phyloP scores from a whole-genome alignment of 2,113 vertebrate genomes.

The Motacilla alba region DNA sequence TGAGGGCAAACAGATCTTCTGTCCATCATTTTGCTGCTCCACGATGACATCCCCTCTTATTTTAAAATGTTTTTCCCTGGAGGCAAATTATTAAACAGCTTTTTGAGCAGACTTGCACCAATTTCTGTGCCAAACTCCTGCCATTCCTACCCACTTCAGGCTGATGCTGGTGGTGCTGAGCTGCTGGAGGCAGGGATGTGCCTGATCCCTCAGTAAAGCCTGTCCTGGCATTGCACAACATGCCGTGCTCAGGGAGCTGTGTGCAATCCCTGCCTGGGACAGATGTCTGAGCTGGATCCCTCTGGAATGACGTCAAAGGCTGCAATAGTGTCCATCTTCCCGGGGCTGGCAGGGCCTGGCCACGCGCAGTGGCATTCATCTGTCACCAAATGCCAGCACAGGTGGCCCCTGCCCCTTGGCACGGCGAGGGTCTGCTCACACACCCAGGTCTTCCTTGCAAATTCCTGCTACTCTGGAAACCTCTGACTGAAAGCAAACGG shows the following conservation, averaged over 20 bases:
- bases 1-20: neutral
- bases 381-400: neutral
- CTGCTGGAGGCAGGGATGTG: neutral
- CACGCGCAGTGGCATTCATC: neutral
- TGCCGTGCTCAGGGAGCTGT: neutral
- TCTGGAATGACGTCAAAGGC: constrained; percentile 51
- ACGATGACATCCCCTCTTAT: neutral
- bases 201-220: neutral
- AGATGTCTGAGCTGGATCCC: constrained; percentile 9
- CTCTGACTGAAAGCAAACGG: neutral
- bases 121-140: neutral
- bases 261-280: neutral
- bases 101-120: neutral
- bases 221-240: neutral
- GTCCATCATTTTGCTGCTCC: neutral
- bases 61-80: neutral
- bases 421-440: neutral
- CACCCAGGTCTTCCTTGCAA: neutral
- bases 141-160: neutral
- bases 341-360: neutral
- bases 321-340: constrained; percentile 17
- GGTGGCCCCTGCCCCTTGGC: neutral
- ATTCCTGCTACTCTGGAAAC: neutral
- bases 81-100: neutral
- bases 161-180: neutral